These are phyloP conservation scores for Aphis gossypii DNA, from an alignment of 1,140 invertebrate genomes.

Conservation along the genomic window DNA sequence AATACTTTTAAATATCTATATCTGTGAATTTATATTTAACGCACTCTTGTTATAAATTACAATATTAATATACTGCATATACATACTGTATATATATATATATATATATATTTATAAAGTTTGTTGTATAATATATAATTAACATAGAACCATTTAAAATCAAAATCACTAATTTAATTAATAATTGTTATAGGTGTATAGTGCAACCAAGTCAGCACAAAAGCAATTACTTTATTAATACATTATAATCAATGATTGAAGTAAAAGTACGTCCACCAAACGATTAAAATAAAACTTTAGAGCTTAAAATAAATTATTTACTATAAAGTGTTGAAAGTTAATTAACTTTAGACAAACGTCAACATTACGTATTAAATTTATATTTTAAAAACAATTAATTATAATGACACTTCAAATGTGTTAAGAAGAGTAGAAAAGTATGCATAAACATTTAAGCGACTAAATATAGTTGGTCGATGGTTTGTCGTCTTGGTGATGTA, in stretches of 20 bases:
- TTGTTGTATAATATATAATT: background rate
- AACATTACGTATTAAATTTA: background rate
- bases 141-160: background rate
- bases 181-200: background rate
- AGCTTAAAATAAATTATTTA: constrained; percentile 31
- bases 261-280: background rate
- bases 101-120: no score
- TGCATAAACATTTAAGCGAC: constrained; percentile 15
- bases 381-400: constrained; percentile 41
- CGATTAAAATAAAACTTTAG: constrained; percentile 11
- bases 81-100: no score
- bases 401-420: constrained; percentile 46
- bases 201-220: background rate
- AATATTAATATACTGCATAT: no score
- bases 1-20: no score
- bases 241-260: background rate
- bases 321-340: background rate
- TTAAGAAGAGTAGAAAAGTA: constrained; percentile 2
- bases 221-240: background rate
- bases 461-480: constrained; percentile 53
- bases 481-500: constrained; percentile 51
- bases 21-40: no score
- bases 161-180: background rate
- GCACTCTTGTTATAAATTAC: no score
- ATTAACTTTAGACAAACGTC: background rate